A percentile compares a stretch with the other conserved stretches of the same genome.
Conservation (phyloP, 2,797 vertebrate genomes). For the Sphenopsis melanotis region DNA sequence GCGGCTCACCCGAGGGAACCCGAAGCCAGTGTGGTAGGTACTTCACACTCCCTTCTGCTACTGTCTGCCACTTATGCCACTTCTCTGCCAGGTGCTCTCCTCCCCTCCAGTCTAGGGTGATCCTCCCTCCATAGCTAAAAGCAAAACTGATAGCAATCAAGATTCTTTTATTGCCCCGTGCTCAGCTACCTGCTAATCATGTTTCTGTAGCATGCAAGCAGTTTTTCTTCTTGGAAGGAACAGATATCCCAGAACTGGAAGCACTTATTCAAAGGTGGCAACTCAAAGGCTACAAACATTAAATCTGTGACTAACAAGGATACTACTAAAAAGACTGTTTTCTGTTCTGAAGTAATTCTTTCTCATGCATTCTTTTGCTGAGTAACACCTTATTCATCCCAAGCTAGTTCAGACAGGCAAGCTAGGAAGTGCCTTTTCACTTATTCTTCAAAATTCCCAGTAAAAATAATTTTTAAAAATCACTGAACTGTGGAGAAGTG, state of each 20-base stretch:
- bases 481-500: not conserved
- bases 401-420: slow-evolving; percentile 39
- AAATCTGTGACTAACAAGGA: not conserved
- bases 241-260: not conserved
- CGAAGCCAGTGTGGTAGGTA: not conserved
- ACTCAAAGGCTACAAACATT: not conserved
- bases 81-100: not conserved
- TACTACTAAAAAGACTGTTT: not conserved
- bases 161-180: not conserved
- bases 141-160: not conserved
- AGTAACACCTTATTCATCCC: slow-evolving; percentile 38
- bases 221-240: not conserved
- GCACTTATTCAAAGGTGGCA: not conserved
- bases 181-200: not conserved
- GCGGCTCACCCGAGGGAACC: not conserved
- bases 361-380: slow-evolving; percentile 39
- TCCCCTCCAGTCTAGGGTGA: not conserved
- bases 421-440: not conserved
- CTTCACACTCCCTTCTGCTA: not conserved
- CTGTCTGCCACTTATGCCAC: not conserved
- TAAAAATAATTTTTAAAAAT: not conserved
- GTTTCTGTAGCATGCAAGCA: not conserved
- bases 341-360: not conserved
- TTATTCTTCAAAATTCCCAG: not conserved
- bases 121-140: not conserved